phyloP scores from a whole-genome alignment of 1,140 invertebrate genomes.

The Triops longicaudatus region DNA sequence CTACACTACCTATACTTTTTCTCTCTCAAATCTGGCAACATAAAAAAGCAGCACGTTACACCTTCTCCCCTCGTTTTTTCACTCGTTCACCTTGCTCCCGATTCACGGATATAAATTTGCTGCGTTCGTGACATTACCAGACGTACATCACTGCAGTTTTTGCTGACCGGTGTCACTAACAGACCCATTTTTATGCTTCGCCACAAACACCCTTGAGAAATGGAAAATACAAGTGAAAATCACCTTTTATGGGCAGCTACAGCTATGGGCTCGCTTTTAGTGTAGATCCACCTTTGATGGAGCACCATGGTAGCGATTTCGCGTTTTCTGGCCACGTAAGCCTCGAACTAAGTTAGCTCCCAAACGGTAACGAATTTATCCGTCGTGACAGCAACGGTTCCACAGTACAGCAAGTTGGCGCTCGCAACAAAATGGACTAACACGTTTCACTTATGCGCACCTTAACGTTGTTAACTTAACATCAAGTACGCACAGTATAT shows the following conservation, averaged over 20 bases:
- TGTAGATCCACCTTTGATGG: conserved; percentile 3
- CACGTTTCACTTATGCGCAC: too few relatives aligned
- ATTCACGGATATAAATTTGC: not conserved
- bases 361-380: not conserved
- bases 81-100: not conserved
- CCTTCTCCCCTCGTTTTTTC: not conserved
- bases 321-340: not conserved
- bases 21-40: not conserved
- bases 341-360: not conserved
- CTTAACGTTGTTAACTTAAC: too few relatives aligned
- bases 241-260: not conserved
- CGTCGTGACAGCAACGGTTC: not conserved
- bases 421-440: not conserved
- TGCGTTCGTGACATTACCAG: not conserved
- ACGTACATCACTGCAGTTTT: not conserved
- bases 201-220: too few relatives aligned
- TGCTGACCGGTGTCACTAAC: not conserved
- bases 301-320: not conserved
- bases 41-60: not conserved
- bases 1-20: not conserved
- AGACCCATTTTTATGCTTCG: too few relatives aligned
- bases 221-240: not conserved
- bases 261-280: not conserved
- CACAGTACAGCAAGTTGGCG: not conserved
- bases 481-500: too few relatives aligned